phyloP scores from a whole-genome alignment of 2,797 vertebrate species.

The Phrynocephalus guinanensis region DNA sequence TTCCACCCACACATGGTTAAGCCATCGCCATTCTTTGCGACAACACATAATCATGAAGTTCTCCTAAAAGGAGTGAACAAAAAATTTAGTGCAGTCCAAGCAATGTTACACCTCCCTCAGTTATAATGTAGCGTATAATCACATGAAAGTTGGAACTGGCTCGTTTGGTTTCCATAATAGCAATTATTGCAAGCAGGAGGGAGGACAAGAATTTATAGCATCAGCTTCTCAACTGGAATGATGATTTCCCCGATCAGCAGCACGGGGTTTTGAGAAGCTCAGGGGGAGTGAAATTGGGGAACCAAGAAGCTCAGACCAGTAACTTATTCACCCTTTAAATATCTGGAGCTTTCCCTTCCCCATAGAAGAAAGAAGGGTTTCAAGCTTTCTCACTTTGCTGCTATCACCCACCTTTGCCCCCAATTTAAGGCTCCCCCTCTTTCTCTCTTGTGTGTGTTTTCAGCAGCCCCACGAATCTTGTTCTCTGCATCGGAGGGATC shows the following conservation, averaged over 20 bases:
- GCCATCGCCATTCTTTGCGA: background rate
- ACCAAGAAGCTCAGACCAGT: background rate
- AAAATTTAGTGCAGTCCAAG: slow-evolving; percentile 7
- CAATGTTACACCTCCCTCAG: background rate
- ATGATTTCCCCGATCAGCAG: background rate
- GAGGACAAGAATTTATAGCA: slow-evolving; percentile 28
- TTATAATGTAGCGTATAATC: slow-evolving; percentile 19
- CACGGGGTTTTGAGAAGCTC: background rate
- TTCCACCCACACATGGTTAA: background rate
- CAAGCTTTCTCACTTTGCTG: background rate
- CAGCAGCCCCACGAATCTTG: background rate
- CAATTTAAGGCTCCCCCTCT: background rate
- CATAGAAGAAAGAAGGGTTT: background rate
- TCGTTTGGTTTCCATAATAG: slow-evolving; percentile 31
- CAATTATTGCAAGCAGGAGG: slow-evolving; percentile 25
- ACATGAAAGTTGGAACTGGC: slow-evolving; percentile 5
- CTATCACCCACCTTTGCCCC: background rate
- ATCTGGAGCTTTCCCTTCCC: background rate
- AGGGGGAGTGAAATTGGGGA: background rate
- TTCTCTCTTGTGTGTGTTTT: background rate
- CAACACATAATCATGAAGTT: background rate
- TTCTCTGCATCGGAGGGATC: slow-evolving; percentile 37
- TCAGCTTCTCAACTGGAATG: slow-evolving; percentile 9
- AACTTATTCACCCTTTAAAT: background rate
- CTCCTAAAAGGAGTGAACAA: background rate